These are phyloP conservation scores for Danio kyathit DNA, from an alignment of 2,797 vertebrate genomes.

Conservation along the genomic window DNA sequence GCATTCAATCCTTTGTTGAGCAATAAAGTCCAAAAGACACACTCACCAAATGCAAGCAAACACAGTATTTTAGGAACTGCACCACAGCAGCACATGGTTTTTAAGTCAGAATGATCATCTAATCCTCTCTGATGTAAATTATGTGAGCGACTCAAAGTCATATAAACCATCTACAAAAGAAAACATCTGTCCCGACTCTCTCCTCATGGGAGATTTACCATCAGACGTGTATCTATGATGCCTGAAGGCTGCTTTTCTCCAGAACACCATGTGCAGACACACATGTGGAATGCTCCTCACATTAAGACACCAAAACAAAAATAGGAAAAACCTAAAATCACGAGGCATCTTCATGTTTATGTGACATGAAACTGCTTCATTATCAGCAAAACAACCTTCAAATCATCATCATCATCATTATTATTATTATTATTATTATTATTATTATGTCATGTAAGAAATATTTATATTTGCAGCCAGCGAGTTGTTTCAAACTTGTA, in stretches of 20 bases:
- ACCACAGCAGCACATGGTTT: not conserved
- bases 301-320: slow-evolving; percentile 25
- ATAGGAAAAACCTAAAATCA: slow-evolving; percentile 7
- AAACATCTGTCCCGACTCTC: slow-evolving; percentile 12
- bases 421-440: not conserved
- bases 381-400: not conserved
- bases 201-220: slow-evolving; percentile 10
- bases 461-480: not conserved
- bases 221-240: slow-evolving; percentile 3
- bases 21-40: not conserved
- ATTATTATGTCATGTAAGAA: not conserved
- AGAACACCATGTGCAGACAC: slow-evolving; percentile 17
- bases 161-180: slow-evolving; percentile 31
- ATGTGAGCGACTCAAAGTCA: slow-evolving; percentile 3
- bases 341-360: not conserved
- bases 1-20: not conserved
- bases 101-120: not conserved
- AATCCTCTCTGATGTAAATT: slow-evolving; percentile 8
- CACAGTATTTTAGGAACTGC: not conserved
- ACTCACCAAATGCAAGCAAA: not conserved
- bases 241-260: slow-evolving; percentile 15
- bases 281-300: slow-evolving; percentile 14
- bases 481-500: too few species aligned
- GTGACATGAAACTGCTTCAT: not conserved
- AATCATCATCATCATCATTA: not conserved